phyloP scores from a whole-genome alignment of 2,888 invertebrate species.

The Netelia melanura region DNA sequence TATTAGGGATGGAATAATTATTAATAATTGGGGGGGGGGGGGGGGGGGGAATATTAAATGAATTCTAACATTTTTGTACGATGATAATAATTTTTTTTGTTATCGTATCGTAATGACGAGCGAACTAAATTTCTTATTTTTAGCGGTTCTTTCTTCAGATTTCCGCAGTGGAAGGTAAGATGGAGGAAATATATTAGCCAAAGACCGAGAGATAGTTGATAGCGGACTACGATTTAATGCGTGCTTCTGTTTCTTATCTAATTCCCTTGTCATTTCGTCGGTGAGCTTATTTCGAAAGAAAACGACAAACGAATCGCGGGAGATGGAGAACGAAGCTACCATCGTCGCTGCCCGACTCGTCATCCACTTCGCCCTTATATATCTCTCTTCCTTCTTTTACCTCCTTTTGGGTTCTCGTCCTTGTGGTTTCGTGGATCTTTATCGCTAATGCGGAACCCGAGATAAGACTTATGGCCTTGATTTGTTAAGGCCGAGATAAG shows the following conservation, averaged over 20 bases:
- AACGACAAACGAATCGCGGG: slow-evolving; percentile 20
- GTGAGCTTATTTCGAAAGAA: slow-evolving; percentile 40
- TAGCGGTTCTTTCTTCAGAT: neutral
- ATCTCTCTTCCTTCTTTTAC: slow-evolving; percentile 43
- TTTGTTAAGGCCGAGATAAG: slow-evolving; percentile 78
- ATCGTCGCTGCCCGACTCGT: slow-evolving; percentile 17
- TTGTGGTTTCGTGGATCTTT: slow-evolving; percentile 75
- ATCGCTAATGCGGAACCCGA: slow-evolving; percentile 76
- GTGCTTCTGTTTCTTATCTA: slow-evolving; percentile 63
- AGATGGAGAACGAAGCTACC: slow-evolving; percentile 19
- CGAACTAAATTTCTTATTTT: neutral
- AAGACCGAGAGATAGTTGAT: slow-evolving; percentile 40
- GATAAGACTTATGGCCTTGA: slow-evolving; percentile 76
- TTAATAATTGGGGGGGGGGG: neutral
- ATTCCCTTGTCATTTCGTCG: slow-evolving; percentile 57
- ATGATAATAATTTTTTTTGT: neutral
- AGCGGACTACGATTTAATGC: slow-evolving; percentile 63
- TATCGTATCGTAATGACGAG: too few relatives aligned
- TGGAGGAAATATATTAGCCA: slow-evolving; percentile 32
- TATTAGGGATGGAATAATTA: slow-evolving; percentile 6
- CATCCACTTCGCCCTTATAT: slow-evolving; percentile 34
- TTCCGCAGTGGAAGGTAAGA: slow-evolving; percentile 19
- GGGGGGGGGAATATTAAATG: neutral
- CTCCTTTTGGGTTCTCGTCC: slow-evolving; percentile 12
- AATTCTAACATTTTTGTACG: neutral